Evolutionary conservation across 1,140 invertebrate species (phyloP), one percentile per base, ranked within the genome.

Genomic region (Andrena cerasifolii): DNA sequence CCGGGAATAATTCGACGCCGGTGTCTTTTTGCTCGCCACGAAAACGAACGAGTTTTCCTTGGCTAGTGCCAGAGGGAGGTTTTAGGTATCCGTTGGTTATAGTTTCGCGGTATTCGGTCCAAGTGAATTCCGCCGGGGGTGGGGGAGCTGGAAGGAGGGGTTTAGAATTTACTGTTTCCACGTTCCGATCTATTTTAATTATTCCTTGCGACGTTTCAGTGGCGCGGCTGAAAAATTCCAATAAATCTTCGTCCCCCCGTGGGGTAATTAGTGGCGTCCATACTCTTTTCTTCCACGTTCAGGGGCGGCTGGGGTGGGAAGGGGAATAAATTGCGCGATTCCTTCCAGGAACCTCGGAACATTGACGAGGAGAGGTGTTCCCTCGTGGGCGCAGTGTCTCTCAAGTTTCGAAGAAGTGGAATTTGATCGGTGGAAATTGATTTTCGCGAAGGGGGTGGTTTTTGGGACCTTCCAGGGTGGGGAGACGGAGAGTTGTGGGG

Each of bases 131-230:
- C 67, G 47, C 21, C 3, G 3, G 31, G 49, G 10, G 31, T 31
- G 51, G 12, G 21, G 45, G 4, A 12, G 62, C 1, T 24, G n/a
- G 21, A 18, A 0, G 21, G 47, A 49, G 49, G 7, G 21, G 3
- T n/a, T 56, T 24, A 51, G 16, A 58, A 79, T 79, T 79, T 79
- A 79, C 58, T 59, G 77, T 72, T 79, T 74, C 70, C 77, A 74
- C 71, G 61, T 74, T 79, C 61, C 61, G 68, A 65, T 73, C 70
- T 73, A 74, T 79, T 79, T 79, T 79, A 65, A 79, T 79, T 79
- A 74, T 74, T 36, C 3, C 54, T 2, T 18, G 14, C 5, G 36
- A 40, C 36, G 36, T 40, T 40, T 40, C 10, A 10, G 36, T 8
- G 33, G 2, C 18, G 36, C 4, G 18, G 18, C 18, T 12, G 16